phyloP scores from a whole-genome alignment of 1,140 invertebrate genomes.

The Polyergus mexicanus region DNA sequence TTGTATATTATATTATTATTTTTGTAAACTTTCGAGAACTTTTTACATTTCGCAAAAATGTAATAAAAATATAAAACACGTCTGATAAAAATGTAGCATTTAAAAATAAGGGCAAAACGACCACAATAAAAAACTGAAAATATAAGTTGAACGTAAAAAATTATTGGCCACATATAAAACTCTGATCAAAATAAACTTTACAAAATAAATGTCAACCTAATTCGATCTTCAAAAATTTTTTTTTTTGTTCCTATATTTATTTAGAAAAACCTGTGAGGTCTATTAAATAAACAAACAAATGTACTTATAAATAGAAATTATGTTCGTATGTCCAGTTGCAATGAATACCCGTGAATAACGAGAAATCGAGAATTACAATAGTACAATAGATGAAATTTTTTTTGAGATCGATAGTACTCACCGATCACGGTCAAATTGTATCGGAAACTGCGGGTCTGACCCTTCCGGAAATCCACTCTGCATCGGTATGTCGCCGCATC shows the following conservation, averaged over 20 bases:
- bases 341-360: not conserved
- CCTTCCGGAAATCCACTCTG: constrained; percentile 95
- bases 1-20: not conserved
- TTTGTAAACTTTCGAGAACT: not conserved
- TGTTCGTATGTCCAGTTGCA: not conserved
- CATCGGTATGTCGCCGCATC: constrained; percentile 96
- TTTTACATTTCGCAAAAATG: not conserved
- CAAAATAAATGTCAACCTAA: not conserved
- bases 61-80: not conserved
- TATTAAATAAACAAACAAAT: not conserved
- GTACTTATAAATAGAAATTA: not conserved
- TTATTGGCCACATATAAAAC: not conserved
- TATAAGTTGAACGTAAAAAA: not conserved
- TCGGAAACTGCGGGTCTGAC: constrained; percentile 94
- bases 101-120: not conserved
- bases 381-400: constrained; percentile 19
- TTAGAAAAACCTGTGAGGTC: not conserved
- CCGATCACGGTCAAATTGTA: constrained; percentile 96
- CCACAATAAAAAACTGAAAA: constrained; percentile 13
- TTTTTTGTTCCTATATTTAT: not conserved
- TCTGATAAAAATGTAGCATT: not conserved
- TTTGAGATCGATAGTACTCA: constrained; percentile 86
- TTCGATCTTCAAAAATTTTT: not conserved
- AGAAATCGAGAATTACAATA: not conserved
- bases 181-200: not conserved